Percentiles rank a stretch among this genome's conserved stretches.
phyloP scores from a whole-genome alignment of 2,113 vertebrate species.

The Macquaria ambigua region DNA sequence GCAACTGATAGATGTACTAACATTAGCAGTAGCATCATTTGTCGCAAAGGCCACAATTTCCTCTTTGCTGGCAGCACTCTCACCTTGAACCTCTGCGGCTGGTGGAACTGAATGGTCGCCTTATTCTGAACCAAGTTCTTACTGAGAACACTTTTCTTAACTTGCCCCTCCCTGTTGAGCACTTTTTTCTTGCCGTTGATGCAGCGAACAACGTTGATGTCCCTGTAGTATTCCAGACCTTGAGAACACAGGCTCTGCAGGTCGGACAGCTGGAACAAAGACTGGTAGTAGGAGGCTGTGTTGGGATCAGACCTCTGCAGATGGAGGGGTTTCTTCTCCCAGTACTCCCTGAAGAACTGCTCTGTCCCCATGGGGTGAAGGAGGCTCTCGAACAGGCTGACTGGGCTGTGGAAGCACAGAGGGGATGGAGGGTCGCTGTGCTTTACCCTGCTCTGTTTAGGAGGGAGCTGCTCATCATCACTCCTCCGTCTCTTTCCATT shows the following conservation, averaged over 20 bases:
- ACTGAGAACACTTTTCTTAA: slow-evolving; percentile 85
- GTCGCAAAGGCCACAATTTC: not conserved
- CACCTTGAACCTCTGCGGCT: slow-evolving; percentile 96
- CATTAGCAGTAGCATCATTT: not conserved
- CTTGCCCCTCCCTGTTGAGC: slow-evolving; percentile 88
- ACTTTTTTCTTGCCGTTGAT: slow-evolving; percentile 88
- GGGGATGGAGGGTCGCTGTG: not conserved
- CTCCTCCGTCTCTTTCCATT: slow-evolving; percentile 28
- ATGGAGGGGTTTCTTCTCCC: slow-evolving; percentile 92
- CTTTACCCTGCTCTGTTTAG: slow-evolving; percentile 77
- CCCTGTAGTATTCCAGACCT: slow-evolving; percentile 85
- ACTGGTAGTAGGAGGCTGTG: slow-evolving; percentile 83
- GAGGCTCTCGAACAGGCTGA: slow-evolving; percentile 88
- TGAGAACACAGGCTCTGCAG: slow-evolving; percentile 84
- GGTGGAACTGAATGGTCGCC: slow-evolving; percentile 94
- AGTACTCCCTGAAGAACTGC: slow-evolving; percentile 89
- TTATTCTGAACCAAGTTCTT: slow-evolving; percentile 89
- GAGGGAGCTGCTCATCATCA: slow-evolving; percentile 31
- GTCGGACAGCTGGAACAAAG: slow-evolving; percentile 89
- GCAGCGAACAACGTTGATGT: slow-evolving; percentile 89
- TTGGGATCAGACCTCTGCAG: slow-evolving; percentile 84
- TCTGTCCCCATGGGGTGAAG: slow-evolving; percentile 87
- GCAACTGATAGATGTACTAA: not conserved
- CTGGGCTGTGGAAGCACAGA: slow-evolving; percentile 85
- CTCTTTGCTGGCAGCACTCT: slow-evolving; percentile 23